Evolutionary conservation across 2,888 invertebrate species (phyloP).

Genomic region (Pasiphila rectangulata): DNA sequence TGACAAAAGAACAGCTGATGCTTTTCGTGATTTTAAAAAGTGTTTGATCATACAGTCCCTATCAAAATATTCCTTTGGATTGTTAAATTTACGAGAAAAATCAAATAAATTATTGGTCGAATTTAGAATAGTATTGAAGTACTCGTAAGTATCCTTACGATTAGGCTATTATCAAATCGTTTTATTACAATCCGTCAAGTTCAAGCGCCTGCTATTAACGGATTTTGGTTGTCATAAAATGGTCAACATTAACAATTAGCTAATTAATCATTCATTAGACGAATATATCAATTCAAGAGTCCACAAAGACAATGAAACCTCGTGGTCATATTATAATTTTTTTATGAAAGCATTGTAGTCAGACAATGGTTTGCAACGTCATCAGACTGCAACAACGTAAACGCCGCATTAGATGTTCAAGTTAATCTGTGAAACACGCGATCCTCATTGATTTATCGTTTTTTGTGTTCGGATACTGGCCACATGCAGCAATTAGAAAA

Average conservation of each 20-base stretch:
- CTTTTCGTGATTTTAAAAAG: conserved; percentile 19
- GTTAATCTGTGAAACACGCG: conserved; percentile 32
- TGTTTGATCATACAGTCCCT: not conserved
- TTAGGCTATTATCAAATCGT: no score
- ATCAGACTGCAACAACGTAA: no score
- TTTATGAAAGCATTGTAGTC: conserved; percentile 60
- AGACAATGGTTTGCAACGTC: no score
- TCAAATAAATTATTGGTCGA: no score
- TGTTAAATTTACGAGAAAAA: not conserved
- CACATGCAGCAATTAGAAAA: conserved; percentile 34
- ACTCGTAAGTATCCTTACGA: no score
- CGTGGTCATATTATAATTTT: conserved; percentile 49
- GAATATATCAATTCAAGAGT: no score
- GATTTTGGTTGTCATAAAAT: no score
- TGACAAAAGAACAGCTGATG: conserved; percentile 32
- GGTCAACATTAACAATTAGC: conserved; percentile 11
- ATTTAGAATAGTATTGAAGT: no score
- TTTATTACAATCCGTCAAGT: no score
- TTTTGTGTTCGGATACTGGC: conserved; percentile 34
- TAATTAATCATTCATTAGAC: conserved; percentile 24
- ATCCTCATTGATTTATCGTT: conserved; percentile 34
- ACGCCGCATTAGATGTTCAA: no score
- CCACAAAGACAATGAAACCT: no score
- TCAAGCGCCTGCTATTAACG: no score
- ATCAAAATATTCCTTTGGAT: not conserved